These are phyloP conservation scores for Lutraria lutraria DNA, from an alignment of 2,888 invertebrate species.

Conservation along the genomic window DNA sequence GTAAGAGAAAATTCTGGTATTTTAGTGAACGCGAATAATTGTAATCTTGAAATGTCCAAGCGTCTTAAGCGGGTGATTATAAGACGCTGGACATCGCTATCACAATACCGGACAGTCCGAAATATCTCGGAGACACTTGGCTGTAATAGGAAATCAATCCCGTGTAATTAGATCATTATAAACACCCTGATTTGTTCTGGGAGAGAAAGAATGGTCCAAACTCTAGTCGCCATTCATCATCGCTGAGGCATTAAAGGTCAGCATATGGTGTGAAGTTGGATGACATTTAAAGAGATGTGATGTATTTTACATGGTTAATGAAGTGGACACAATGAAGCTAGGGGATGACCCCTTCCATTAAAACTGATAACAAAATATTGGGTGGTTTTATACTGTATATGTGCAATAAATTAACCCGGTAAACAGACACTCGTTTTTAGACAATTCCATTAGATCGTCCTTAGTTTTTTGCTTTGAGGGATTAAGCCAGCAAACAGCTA, in stretches of 20 bases:
- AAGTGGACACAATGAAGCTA: slow-evolving; percentile 31
- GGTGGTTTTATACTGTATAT: not conserved
- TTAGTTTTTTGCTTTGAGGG: not conserved
- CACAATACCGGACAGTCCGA: slow-evolving; percentile 20
- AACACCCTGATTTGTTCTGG: slow-evolving; percentile 59
- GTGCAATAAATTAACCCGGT: not conserved
- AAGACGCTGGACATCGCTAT: not conserved
- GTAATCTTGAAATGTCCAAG: not conserved
- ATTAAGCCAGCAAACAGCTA: not conserved
- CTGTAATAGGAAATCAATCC: slow-evolving; percentile 67
- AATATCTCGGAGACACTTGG: not conserved
- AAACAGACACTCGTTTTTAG: not conserved
- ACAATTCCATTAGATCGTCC: not conserved
- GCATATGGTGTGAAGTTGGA: slow-evolving; percentile 63
- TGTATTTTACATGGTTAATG: slow-evolving; percentile 66
- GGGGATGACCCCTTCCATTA: slow-evolving; percentile 7
- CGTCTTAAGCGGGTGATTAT: slow-evolving; percentile 12
- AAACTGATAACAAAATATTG: slow-evolving; percentile 11
- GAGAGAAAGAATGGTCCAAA: slow-evolving; percentile 44
- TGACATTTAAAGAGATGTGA: slow-evolving; percentile 62
- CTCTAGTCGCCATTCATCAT: slow-evolving; percentile 64
- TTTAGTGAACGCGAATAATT: not conserved
- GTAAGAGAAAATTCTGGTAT: not conserved
- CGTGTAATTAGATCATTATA: slow-evolving; percentile 71
- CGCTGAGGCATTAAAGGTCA: slow-evolving; percentile 67